A percentile compares a stretch with the other conserved stretches of the same genome.
phyloP scores from a whole-genome alignment of 2,113 vertebrate species.

The Sinocyclocheilus anshuiensis region DNA sequence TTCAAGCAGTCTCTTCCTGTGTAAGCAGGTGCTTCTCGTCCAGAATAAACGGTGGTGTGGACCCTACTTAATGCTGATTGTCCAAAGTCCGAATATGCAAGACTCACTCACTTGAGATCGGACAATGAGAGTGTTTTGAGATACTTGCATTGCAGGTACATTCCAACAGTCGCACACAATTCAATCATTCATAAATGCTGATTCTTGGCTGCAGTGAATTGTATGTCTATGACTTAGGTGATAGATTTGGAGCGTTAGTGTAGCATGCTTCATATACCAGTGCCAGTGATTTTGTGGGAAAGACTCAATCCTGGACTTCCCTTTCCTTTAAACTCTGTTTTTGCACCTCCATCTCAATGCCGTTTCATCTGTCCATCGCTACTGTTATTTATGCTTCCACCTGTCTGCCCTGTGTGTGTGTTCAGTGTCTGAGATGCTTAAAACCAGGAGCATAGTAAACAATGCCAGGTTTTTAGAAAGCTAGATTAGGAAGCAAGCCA shows the following conservation, averaged over 20 bases:
- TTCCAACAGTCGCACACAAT: constrained; percentile 33
- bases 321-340: constrained; percentile 1
- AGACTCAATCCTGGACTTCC: not conserved
- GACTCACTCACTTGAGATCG: not conserved
- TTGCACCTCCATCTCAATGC: constrained; percentile 21
- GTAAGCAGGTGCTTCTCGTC: not conserved
- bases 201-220: constrained; percentile 49
- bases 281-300: constrained; percentile 49
- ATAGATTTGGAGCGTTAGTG: constrained; percentile 53
- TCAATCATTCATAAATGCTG: constrained; percentile 48
- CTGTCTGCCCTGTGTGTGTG: constrained; percentile 39
- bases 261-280: constrained; percentile 53
- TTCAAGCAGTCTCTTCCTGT: not conserved
- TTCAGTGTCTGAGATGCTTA: constrained; percentile 5
- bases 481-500: not conserved
- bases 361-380: constrained; percentile 21
- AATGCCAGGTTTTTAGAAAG: not conserved
- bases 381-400: constrained; percentile 28
- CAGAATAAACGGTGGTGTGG: not conserved
- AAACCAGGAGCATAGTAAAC: too few relatives aligned
- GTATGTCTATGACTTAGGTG: constrained; percentile 56
- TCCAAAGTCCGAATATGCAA: not conserved
- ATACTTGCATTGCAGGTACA: not conserved
- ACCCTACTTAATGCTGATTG: not conserved
- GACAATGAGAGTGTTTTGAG: not conserved